A percentile compares a stretch with the other conserved stretches of the same genome.
Evolutionary conservation across 2,888 invertebrate species (phyloP).

Genomic region (Glomeris marginata): DNA sequence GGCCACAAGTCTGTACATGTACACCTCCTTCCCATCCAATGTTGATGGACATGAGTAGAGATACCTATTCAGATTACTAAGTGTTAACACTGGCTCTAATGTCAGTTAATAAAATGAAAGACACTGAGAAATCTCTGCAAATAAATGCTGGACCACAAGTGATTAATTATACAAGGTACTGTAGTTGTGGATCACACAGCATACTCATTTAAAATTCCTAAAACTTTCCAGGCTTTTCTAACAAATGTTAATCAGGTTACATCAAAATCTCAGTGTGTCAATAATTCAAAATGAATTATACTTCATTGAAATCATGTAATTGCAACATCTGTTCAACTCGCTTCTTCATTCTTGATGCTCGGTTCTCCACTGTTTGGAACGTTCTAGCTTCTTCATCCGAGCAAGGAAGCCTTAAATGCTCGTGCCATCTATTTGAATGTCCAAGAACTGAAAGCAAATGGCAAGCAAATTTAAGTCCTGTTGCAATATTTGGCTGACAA

Average conservation of each 20-base stretch:
- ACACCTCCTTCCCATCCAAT: slow-evolving; percentile 84
- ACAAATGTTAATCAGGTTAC: background rate
- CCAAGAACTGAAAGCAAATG: slow-evolving; percentile 45
- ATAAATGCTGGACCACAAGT: too few relatives aligned
- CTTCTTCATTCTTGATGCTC: slow-evolving; percentile 47
- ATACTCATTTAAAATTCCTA: too few relatives aligned
- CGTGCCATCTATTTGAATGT: slow-evolving; percentile 40
- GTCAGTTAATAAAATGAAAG: slow-evolving; percentile 16
- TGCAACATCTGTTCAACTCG: slow-evolving; percentile 57
- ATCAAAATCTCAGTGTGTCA: slow-evolving; percentile 1
- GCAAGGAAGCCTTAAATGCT: slow-evolving; percentile 44
- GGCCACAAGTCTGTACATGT: slow-evolving; percentile 89
- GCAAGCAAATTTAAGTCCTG: background rate
- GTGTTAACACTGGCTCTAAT: slow-evolving; percentile 38
- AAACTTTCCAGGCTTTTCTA: too few relatives aligned
- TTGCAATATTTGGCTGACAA: background rate
- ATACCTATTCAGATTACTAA: slow-evolving; percentile 51
- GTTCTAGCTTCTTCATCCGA: slow-evolving; percentile 42
- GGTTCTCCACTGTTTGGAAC: slow-evolving; percentile 9
- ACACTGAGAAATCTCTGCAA: background rate
- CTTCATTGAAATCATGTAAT: slow-evolving; percentile 56
- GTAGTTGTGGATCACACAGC: too few relatives aligned
- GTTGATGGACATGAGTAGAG: slow-evolving; percentile 63
- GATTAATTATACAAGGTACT: too few relatives aligned
- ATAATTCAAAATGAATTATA: slow-evolving; percentile 27